Evolutionary conservation across 2,888 invertebrate genomes (phyloP).

Genomic region (Apamea monoglypha): DNA sequence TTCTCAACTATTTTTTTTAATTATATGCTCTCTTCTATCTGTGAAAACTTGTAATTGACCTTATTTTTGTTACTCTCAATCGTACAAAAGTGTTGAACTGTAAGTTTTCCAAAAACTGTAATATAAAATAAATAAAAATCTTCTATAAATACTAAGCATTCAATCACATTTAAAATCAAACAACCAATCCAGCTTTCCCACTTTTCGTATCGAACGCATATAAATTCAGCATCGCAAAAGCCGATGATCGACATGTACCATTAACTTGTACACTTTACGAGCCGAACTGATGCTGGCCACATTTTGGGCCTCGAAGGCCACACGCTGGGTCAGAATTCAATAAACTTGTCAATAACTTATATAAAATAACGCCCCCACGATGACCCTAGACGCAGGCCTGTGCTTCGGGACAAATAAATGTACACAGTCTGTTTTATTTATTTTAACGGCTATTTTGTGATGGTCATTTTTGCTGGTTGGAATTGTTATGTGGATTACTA

Average conservation of each 20-base stretch:
- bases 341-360: slow-evolving; percentile 69
- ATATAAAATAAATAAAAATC: too few relatives aligned
- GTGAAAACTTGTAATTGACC: too few relatives aligned
- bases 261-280: slow-evolving; percentile 58
- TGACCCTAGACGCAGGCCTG: slow-evolving; percentile 48
- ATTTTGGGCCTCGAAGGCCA: slow-evolving; percentile 45
- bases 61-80: too few relatives aligned
- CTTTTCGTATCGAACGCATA: slow-evolving; percentile 35
- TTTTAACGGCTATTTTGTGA: slow-evolving; percentile 27
- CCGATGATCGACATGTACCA: slow-evolving; percentile 49
- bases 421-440: slow-evolving; percentile 48
- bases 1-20: too few relatives aligned
- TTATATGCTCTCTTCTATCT: too few relatives aligned
- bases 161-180: slow-evolving; percentile 35
- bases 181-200: neutral
- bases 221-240: slow-evolving; percentile 37
- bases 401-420: slow-evolving; percentile 50
- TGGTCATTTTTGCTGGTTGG: slow-evolving; percentile 12
- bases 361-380: slow-evolving; percentile 57
- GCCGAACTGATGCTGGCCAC: slow-evolving; percentile 28
- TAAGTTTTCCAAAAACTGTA: too few relatives aligned
- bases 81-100: too few relatives aligned
- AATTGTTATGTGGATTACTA: slow-evolving; percentile 9
- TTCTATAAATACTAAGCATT: neutral
- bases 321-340: slow-evolving; percentile 64